These are phyloP conservation scores for Setophaga coronata DNA, from an alignment of 2,113 vertebrate species.

Conservation along the genomic window DNA sequence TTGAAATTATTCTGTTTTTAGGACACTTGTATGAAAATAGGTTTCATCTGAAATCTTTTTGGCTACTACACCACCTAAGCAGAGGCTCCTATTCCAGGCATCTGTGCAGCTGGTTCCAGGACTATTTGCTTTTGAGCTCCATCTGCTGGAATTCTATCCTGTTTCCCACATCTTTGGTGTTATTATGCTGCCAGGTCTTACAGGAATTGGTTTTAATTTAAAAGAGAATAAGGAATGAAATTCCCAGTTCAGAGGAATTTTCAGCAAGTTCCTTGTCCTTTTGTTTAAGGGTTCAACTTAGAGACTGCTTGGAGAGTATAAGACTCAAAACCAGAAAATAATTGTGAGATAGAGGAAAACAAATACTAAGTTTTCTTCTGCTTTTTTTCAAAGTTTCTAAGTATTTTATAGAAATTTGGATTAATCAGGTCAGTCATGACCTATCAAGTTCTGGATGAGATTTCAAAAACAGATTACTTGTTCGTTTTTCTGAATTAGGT, in stretches of 20 bases:
- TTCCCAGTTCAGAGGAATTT: background rate
- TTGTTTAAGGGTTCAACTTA: background rate
- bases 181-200: background rate
- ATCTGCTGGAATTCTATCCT: slow-evolving; percentile 44
- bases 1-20: background rate
- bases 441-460: background rate
- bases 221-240: background rate
- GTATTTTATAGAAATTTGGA: background rate
- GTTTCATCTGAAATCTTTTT: background rate
- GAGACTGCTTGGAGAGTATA: background rate
- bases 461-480: background rate
- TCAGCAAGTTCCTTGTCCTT: background rate
- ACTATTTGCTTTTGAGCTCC: slow-evolving; percentile 62
- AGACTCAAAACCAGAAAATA: background rate
- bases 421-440: background rate
- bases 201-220: background rate
- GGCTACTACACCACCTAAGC: background rate
- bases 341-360: background rate
- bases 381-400: background rate
- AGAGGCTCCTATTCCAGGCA: background rate
- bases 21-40: background rate
- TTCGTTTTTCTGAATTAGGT: background rate
- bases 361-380: background rate
- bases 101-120: background rate
- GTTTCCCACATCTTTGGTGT: background rate